phyloP scores from a whole-genome alignment of 2,113 vertebrate genomes.

The Nothobranchius kuhntae region DNA sequence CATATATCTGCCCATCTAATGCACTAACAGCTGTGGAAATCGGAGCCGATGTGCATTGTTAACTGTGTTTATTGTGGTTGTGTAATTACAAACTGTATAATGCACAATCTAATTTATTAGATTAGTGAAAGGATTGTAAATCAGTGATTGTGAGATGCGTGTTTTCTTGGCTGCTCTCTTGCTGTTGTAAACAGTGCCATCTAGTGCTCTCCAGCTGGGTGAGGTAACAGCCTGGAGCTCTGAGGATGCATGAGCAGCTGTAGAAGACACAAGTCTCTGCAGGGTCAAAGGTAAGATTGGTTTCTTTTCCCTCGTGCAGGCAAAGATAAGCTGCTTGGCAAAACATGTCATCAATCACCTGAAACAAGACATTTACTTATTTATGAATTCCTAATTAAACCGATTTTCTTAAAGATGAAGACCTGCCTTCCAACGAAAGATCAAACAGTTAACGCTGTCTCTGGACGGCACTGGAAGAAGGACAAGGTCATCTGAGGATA shows the following conservation, averaged over 20 bases:
- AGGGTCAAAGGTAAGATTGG: not conserved
- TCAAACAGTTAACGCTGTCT: not conserved
- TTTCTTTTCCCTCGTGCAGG: conserved; percentile 9
- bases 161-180: conserved; percentile 30
- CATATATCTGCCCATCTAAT: conserved; percentile 70
- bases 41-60: conserved; percentile 72
- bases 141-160: conserved; percentile 59
- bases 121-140: conserved; percentile 74
- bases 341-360: not conserved
- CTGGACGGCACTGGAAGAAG: conserved; percentile 14
- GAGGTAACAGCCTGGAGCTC: not conserved
- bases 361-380: not conserved
- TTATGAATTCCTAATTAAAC: not conserved
- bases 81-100: conserved; percentile 79
- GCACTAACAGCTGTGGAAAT: conserved; percentile 75
- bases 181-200: conserved; percentile 77
- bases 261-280: not conserved
- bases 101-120: conserved; percentile 74
- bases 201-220: conserved; percentile 54
- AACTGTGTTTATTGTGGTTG: conserved; percentile 76
- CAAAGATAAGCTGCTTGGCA: conserved; percentile 13
- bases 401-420: too few species aligned
- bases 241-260: conserved; percentile 5
- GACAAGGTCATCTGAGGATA: conserved; percentile 72
- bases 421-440: too few species aligned